Conservation (phyloP, 1,140 invertebrate genomes). For the Conus betulinus region DNA sequence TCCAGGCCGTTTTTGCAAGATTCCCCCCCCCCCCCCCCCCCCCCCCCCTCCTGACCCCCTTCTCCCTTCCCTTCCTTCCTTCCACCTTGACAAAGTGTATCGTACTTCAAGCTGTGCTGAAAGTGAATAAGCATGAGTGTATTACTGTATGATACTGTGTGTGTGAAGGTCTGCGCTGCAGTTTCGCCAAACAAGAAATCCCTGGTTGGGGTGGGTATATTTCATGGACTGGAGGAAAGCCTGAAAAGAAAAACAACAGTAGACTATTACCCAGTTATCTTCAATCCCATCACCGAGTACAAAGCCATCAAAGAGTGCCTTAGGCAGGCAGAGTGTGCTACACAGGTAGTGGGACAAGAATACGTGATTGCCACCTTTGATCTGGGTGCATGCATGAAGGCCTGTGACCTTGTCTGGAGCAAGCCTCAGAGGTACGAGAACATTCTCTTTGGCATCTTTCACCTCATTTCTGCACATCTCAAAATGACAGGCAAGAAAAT, state of each 20-base stretch:
- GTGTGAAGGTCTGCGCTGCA: too few relatives aligned
- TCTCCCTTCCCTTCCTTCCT: too few relatives aligned
- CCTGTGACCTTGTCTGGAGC: conserved; percentile 50
- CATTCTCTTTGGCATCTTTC: conserved; percentile 53
- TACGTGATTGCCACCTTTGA: conserved; percentile 50
- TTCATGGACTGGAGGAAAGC: conserved; percentile 41
- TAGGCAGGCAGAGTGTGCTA: conserved; percentile 42
- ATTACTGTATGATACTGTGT: too few relatives aligned
- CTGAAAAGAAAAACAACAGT: conserved; percentile 44
- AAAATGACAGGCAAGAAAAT: conserved; percentile 57
- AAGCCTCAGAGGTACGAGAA: conserved; percentile 44
- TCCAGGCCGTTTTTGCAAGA: too few relatives aligned
- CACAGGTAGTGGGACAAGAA: conserved; percentile 44
- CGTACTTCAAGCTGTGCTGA: too few relatives aligned
- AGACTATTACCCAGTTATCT: conserved; percentile 52
- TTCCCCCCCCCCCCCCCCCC: too few relatives aligned
- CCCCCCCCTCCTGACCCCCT: accelerated
- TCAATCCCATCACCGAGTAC: conserved; percentile 51
- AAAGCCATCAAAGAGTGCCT: conserved; percentile 48
- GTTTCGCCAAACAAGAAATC: not conserved
- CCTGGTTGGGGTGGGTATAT: conserved; percentile 44
- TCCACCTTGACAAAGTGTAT: too few relatives aligned
- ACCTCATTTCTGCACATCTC: conserved; percentile 20
- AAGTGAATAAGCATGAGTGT: too few relatives aligned
- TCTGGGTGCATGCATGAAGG: conserved; percentile 56